phyloP scores from a whole-genome alignment of 2,888 invertebrate genomes.

The Agonum fuliginosum region DNA sequence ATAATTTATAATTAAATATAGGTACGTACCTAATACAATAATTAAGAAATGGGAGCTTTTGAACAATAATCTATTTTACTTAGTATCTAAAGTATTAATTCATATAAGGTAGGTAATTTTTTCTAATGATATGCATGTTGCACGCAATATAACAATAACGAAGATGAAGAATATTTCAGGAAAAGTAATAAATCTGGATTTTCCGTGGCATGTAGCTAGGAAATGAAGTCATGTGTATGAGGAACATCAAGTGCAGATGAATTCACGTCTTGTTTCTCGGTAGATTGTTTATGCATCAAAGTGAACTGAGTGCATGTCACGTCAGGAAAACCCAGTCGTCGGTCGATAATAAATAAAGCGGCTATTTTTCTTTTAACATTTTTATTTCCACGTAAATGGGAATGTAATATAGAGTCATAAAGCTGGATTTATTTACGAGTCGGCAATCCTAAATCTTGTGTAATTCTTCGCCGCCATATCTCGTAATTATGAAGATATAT shows the following conservation, averaged over 20 bases:
- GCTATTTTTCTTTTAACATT: constrained; percentile 6
- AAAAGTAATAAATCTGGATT: constrained; percentile 1
- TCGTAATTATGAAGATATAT: constrained; percentile 61
- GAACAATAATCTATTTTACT: too few species aligned
- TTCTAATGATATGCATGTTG: neutral
- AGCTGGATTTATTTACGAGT: constrained; percentile 48
- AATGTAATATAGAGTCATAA: constrained; percentile 51
- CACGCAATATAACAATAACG: neutral
- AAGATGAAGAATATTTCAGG: neutral
- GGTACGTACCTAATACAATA: too few species aligned
- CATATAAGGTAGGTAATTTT: neutral
- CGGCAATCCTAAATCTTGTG: constrained; percentile 46
- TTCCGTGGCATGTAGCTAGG: constrained; percentile 6
- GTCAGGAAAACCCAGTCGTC: constrained; percentile 21
- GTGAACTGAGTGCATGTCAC: neutral
- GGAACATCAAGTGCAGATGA: constrained; percentile 8
- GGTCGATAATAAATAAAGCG: constrained; percentile 34
- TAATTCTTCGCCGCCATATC: constrained; percentile 57
- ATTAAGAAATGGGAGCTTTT: too few species aligned
- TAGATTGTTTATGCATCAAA: constrained; percentile 7
- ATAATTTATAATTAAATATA: too few species aligned
- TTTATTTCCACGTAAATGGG: constrained; percentile 31
- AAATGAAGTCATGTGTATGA: too few species aligned
- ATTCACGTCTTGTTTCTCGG: neutral
- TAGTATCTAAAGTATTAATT: too few species aligned